Conservation (phyloP, 2,113 vertebrate genomes). For the Aythya baeri region DNA sequence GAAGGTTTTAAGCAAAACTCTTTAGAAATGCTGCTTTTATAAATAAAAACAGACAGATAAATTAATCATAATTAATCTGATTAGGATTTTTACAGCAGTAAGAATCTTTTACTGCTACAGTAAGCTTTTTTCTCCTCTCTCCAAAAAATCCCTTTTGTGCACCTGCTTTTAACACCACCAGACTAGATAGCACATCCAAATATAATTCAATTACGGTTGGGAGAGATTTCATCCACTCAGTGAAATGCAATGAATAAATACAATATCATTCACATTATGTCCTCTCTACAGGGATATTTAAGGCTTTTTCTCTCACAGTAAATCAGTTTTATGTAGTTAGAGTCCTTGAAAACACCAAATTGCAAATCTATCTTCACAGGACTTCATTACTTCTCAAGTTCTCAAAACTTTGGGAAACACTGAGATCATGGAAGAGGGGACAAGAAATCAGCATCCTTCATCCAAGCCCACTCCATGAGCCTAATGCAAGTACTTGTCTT, state of each 20-base stretch:
- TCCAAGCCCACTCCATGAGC: not conserved
- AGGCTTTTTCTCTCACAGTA: not conserved
- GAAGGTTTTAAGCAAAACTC: not conserved
- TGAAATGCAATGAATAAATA: not conserved
- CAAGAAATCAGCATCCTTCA: not conserved
- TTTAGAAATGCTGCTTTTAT: not conserved
- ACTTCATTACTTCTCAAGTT: not conserved
- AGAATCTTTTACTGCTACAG: not conserved
- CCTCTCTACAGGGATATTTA: not conserved
- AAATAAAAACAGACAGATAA: not conserved
- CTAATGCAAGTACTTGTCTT: not conserved
- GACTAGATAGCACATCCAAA: not conserved
- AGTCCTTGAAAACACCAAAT: not conserved
- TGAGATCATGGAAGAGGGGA: not conserved
- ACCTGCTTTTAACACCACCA: conserved; percentile 18
- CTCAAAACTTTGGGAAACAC: not conserved
- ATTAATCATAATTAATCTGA: conserved; percentile 36
- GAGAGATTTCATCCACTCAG: not conserved
- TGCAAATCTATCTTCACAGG: not conserved
- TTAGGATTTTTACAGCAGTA: not conserved
- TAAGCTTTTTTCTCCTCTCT: not conserved
- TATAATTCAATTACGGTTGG: not conserved
- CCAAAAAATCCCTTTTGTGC: conserved; percentile 18
- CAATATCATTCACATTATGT: not conserved
- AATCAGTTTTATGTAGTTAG: not conserved